phyloP scores from a whole-genome alignment of 2,888 invertebrate species.

The Slavum lentiscoides region DNA sequence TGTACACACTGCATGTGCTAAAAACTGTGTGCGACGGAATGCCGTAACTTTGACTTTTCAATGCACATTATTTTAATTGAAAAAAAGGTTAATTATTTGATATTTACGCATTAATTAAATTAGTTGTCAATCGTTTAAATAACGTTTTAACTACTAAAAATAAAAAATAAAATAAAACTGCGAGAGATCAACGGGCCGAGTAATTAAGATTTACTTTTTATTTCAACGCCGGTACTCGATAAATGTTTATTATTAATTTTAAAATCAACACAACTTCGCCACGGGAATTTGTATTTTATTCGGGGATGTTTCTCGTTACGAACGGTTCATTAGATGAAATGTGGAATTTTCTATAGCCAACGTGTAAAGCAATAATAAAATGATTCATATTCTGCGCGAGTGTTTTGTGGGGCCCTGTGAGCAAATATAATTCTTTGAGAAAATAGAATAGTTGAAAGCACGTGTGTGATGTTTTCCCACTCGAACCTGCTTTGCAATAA shows the following conservation, averaged over 20 bases:
- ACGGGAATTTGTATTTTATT: constrained; percentile 1
- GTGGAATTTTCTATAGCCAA: not conserved
- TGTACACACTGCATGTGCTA: no score
- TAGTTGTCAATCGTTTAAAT: no score
- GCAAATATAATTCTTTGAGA: constrained; percentile 41
- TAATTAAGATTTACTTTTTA: no score
- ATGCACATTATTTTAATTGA: no score
- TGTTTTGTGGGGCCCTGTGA: constrained; percentile 10
- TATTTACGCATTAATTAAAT: no score
- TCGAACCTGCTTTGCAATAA: not conserved
- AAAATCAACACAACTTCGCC: not conserved
- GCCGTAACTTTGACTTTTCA: no score
- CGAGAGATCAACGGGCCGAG: no score
- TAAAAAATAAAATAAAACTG: no score
- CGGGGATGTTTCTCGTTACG: constrained; percentile 11
- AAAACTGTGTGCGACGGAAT: no score
- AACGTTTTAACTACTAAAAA: no score
- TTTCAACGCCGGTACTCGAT: not conserved
- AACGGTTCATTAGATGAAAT: constrained; percentile 29
- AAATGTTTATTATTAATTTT: constrained; percentile 4
- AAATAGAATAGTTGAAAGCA: constrained; percentile 40
- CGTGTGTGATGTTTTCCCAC: constrained; percentile 34
- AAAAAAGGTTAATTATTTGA: no score
- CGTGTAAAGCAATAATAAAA: constrained; percentile 27
- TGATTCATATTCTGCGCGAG: constrained; percentile 34